Base-by-base conservation (phyloP, 2,888 invertebrate genomes). In the Drosophila helvetica region DNA sequence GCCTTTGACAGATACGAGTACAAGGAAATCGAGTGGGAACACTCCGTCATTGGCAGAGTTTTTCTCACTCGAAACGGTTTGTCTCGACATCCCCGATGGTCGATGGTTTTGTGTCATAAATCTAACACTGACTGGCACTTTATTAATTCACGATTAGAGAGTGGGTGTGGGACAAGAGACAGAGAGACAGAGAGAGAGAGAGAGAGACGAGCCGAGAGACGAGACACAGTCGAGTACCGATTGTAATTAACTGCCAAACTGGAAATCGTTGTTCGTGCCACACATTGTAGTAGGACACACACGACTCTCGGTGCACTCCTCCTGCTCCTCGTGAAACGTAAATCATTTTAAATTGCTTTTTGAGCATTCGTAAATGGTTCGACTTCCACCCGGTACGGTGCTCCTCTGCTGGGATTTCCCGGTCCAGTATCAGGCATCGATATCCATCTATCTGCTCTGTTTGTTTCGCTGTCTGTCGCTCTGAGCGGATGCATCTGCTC, bases 261-360 rank as follows among this genome's bases (percentile, higher is more conserved):
- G 67, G 78, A 76, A 74, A 65, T 70, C 66, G 78, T 51, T 59
- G 67, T 46, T 60, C 59, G 65, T 52, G 56, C 68, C 33, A 19
- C 42, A 57, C 53, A 30, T 15, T 42, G 38, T n/a, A 15, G 46
- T 25, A 19, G n/a, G n/a, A n/a, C 30, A 19, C 46, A 53, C 19
- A 18, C 48, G 33, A 59, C 43, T 19, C 53, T 15, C 38, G 6
- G 1, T 15, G 10, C 25, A 7, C 25, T 25, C 25, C 0, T 6
- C 38, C 15, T 15, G 0, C 38, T 38, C 38, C 38, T n/a, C 38
- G 33, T 22, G 66, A 45, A 68, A 73, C 82, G 82, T 85, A 85
- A 85, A 85, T 87, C 84, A 85, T 87, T 81, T 80, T 80, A 74
- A 85, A 85, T 85, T 85, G 84, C 82, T 78, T 80, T 87, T 78